A percentile compares a stretch with the other conserved stretches of the same genome.
Conservation (phyloP, 1,140 invertebrate species). For the Vanessa tameamea region DNA sequence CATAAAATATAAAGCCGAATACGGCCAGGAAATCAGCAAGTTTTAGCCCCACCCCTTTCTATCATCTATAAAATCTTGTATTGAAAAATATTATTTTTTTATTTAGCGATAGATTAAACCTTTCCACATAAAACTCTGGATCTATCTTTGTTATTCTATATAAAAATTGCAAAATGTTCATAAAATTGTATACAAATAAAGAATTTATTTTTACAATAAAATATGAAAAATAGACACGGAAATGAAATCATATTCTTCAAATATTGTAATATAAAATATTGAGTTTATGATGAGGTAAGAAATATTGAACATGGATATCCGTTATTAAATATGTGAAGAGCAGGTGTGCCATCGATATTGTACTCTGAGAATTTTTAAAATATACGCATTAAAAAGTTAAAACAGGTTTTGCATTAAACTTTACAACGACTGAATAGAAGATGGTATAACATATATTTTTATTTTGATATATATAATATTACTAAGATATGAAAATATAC, state of each 20-base stretch:
- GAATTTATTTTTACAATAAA: no score
- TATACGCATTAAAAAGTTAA: slow-evolving; percentile 37
- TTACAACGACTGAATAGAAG: not conserved
- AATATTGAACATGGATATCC: slow-evolving; percentile 58
- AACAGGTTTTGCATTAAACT: not conserved
- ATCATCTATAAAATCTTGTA: no score
- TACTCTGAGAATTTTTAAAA: slow-evolving; percentile 52
- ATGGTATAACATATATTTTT: not conserved
- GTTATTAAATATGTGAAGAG: slow-evolving; percentile 65
- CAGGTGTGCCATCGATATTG: slow-evolving; percentile 65
- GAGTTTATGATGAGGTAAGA: slow-evolving; percentile 63
- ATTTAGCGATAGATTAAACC: no score
- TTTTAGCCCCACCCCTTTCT: no score
- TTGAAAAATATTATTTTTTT: no score
- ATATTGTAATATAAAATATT: slow-evolving; percentile 52
- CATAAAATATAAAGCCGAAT: no score
- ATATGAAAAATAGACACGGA: not conserved
- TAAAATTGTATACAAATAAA: not conserved
- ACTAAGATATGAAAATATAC: no score
- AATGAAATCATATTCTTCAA: slow-evolving; percentile 17
- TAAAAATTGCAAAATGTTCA: not conserved
- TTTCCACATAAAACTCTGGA: no score
- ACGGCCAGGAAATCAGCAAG: no score
- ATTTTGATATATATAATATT: no score
- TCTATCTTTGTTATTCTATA: no score